Percentiles rank a stretch among this genome's conserved stretches.
Conservation (phyloP, 2,888 invertebrate genomes). For the Brenthis ino region DNA sequence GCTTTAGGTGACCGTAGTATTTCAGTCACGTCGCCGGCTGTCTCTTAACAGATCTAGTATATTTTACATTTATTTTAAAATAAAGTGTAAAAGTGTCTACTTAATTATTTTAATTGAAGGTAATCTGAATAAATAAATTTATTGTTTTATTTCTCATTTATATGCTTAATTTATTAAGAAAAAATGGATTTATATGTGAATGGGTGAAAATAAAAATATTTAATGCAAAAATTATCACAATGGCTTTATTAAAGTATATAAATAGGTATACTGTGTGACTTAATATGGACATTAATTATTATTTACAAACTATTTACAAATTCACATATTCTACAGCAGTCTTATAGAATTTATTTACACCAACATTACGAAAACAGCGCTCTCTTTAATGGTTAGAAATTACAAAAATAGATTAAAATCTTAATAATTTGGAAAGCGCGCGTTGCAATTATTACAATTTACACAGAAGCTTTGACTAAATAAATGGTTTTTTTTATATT, state of each 20-base stretch:
- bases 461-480: conserved; percentile 78
- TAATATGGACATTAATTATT: conserved; percentile 67
- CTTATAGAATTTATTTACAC: conserved; percentile 82
- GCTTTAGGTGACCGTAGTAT: conserved; percentile 52
- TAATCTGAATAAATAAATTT: neutral
- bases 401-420: conserved; percentile 79
- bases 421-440: conserved; percentile 81
- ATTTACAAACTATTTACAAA: conserved; percentile 80
- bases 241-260: conserved; percentile 83
- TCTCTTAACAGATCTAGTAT: conserved; percentile 67
- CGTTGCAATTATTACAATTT: conserved; percentile 71
- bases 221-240: conserved; percentile 82
- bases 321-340: conserved; percentile 81
- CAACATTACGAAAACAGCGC: conserved; percentile 68
- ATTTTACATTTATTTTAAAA: conserved; percentile 34
- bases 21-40: conserved; percentile 65
- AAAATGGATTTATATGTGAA: conserved; percentile 26
- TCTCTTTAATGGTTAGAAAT: conserved; percentile 71
- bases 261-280: conserved; percentile 82
- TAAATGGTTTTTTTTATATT: conserved; percentile 49
- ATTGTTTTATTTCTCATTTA: conserved; percentile 1
- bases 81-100: neutral
- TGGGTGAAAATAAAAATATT: conserved; percentile 53
- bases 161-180: neutral
- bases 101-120: neutral